A percentile compares a stretch with the other conserved stretches of the same genome.
Conservation (phyloP, 2,888 invertebrate species). For the Galeruca laticollis region DNA sequence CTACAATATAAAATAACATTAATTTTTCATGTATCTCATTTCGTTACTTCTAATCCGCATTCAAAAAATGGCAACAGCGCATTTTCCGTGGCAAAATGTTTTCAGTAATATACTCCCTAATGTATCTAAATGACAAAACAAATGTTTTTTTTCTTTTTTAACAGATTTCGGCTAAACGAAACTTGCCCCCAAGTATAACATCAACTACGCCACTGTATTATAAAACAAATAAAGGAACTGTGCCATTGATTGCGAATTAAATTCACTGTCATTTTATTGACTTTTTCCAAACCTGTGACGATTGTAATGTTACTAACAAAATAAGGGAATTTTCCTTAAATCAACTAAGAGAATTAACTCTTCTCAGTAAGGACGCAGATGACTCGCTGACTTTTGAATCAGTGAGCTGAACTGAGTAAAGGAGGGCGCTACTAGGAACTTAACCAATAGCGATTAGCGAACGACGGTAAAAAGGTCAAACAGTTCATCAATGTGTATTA, state of each 20-base stretch:
- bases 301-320: not conserved
- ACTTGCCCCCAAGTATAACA: too few species aligned
- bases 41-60: too few species aligned
- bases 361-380: not conserved
- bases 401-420: not conserved
- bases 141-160: too few species aligned
- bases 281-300: not conserved
- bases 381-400: not conserved
- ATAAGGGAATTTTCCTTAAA: not conserved
- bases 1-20: too few species aligned
- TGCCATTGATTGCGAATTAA: not conserved
- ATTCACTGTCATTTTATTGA: not conserved
- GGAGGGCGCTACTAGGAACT: slow-evolving; percentile 29
- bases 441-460: slow-evolving; percentile 21
- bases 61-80: too few species aligned
- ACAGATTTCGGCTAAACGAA: too few species aligned
- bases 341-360: not conserved
- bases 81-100: too few species aligned
- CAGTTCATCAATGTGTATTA: slow-evolving; percentile 43
- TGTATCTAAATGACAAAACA: too few species aligned
- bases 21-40: too few species aligned
- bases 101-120: too few species aligned
- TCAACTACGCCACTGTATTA: too few species aligned
- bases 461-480: slow-evolving; percentile 39
- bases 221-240: too few species aligned